Base-by-base conservation (phyloP, 1,140 invertebrate genomes). In the Olivierus martensii region DNA sequence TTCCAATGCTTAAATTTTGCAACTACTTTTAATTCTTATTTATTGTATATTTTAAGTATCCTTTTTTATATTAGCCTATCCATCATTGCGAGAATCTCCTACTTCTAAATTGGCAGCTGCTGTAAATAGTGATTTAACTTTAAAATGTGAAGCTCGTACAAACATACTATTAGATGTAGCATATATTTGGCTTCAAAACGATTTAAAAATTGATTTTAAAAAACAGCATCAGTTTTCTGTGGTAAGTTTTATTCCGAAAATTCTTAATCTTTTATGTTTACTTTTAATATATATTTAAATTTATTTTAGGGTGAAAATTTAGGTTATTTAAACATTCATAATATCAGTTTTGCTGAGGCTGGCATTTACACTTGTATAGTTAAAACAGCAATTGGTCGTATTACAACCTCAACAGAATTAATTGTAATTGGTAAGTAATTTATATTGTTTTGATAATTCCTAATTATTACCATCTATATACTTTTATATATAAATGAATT, bases 151-250 rank as follows among this genome's bases (percentile, higher is more conserved):
- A 65, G 88, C 86, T 1, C 74, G 80, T 43, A 79, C 80, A 15
- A 87, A 90, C 65, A 77, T 82, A 54, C 73, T 86, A 43, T 69
- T 95, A 34, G 90, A 95, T 61, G 77, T 89, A 44, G 84, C 88
- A 11, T 93, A 89, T 62, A 76, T 87, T 49, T 94, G 89, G 89
- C 83, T 78, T 42, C 86, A 89, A 61, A 93, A 94, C 69, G 85
- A 82, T 0, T 75, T 90, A 52, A 68, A 78, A 44, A 79, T 93
- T 43, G 75, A 81, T 46, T 75, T 78, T 38, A 75, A 78, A 56
- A 64, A 54, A 35, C 53, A 49, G 36, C 44, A 52, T 2, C 49
- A 61, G 35, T 64, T 54, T 43, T 53, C 60, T 15, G 62, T 74
- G 61, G 73, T 75, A 67, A 63, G 61, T 63, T 67, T 69, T 34